These are phyloP conservation scores for Echeneis naucrates DNA, from an alignment of 2,797 vertebrate species.

Conservation along the genomic window DNA sequence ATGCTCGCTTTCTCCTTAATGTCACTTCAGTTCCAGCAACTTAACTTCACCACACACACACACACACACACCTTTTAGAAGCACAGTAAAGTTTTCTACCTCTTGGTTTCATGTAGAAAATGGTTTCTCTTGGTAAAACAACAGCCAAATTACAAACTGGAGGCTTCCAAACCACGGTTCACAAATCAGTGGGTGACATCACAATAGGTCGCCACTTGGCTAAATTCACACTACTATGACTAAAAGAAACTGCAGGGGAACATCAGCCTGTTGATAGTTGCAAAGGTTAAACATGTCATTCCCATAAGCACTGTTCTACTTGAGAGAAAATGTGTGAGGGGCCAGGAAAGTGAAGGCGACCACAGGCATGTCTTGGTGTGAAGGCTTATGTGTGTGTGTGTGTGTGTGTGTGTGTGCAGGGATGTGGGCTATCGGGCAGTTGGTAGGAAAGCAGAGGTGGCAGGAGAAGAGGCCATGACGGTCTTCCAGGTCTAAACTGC, in stretches of 20 bases:
- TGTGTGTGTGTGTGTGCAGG: slow-evolving; percentile 29
- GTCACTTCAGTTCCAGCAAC: too few relatives aligned
- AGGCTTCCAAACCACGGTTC: too few relatives aligned
- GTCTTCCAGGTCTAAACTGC: slow-evolving; percentile 40
- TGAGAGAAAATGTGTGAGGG: neutral
- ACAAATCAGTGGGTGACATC: too few relatives aligned
- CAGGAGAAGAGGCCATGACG: slow-evolving; percentile 58
- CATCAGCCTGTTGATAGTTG: neutral
- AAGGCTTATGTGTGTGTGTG: neutral
- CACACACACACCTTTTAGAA: too few relatives aligned
- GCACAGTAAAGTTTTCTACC: too few relatives aligned
- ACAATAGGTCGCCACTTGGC: too few relatives aligned
- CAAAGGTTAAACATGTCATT: neutral
- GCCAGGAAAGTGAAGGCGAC: neutral
- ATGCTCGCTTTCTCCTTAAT: too few relatives aligned
- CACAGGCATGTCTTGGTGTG: slow-evolving; percentile 5
- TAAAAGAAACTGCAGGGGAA: neutral
- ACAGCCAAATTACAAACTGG: too few relatives aligned
- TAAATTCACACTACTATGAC: too few relatives aligned
- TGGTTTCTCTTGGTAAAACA: too few relatives aligned
- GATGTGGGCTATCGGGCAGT: slow-evolving; percentile 37
- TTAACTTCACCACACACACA: too few relatives aligned
- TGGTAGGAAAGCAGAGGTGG: slow-evolving; percentile 62
- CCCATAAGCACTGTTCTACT: neutral
- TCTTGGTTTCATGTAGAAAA: too few relatives aligned